Evolutionary conservation across 2,888 invertebrate genomes (phyloP), one percentile per base, ranked within the genome.

Genomic region (Caenorhabditis uteleia): DNA sequence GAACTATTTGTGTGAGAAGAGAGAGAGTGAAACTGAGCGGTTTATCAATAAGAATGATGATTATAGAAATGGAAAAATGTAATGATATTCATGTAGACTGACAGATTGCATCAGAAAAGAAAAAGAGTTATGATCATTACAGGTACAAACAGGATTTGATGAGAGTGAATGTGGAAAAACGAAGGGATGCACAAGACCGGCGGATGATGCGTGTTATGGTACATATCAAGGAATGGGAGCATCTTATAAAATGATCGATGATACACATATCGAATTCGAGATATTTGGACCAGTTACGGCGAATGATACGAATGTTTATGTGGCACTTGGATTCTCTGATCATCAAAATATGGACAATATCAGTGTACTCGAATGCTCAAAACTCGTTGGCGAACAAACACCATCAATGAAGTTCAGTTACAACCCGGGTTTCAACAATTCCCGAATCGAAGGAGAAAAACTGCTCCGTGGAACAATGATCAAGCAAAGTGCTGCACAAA

Each of bases 261-360:
- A 40, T 1, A 26, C 25, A 1, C 16, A 43, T 1, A 50, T 61
- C 14, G 61, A 55, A 18, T 58, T 64, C 18, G 64, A 64, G 14
- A 57, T 64, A 12, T 58, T 58, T 16, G 64, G 58, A 18, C 57
- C 57, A 5, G 50, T 46, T 3, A 46, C 48, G 25, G 38, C 49
- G 10, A 40, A 25, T 8, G 42, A 20, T 26, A 33, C 50, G 10
- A 49, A 64, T 49, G 57, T 50, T 12, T 77, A 76, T 46, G 55
- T 72, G 23, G 75, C 74, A n/a, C 34, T 77, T 10, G 77, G 75
- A 21, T 76, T 76, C 44, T 76, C 77, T 16, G 34, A 70, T n/a
- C 67, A 77, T 45, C 34, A 33, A 26, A 42, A 53, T 40, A 76
- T 67, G 69, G 62, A 33, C 20, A 26, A 48, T 34, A 44, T 45